phyloP scores from a whole-genome alignment of 2,113 vertebrate genomes.

The Geococcyx californianus region DNA sequence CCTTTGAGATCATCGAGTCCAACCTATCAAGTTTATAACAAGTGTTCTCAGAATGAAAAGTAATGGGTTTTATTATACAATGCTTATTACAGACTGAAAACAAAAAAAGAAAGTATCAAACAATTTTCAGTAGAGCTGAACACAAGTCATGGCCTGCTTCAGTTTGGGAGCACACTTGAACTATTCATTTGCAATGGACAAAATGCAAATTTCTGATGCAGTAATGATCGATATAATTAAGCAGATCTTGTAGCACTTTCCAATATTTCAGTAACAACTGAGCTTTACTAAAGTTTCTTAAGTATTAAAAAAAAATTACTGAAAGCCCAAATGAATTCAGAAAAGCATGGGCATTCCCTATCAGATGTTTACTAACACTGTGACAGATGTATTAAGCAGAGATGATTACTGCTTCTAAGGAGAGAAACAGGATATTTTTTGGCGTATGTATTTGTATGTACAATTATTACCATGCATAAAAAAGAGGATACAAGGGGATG shows the following conservation, averaged over 20 bases:
- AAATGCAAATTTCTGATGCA: neutral
- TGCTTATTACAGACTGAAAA: neutral
- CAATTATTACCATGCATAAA: neutral
- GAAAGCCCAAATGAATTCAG: neutral
- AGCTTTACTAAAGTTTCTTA: neutral
- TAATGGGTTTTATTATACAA: neutral
- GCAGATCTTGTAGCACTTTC: neutral
- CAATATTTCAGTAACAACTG: neutral
- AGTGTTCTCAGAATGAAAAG: neutral
- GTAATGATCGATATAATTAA: conserved; percentile 12
- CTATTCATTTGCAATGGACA: neutral
- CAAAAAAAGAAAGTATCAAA: neutral
- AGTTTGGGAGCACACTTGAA: neutral
- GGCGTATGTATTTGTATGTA: neutral
- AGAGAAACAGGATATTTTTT: neutral
- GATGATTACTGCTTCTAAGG: neutral
- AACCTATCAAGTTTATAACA: neutral
- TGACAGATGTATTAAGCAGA: neutral
- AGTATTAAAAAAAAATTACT: neutral
- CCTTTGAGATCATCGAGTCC: no score
- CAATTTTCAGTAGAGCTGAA: neutral
- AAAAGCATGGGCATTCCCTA: neutral
- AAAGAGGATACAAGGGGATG: neutral
- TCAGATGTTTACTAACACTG: neutral
- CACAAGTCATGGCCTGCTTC: neutral